Evolutionary conservation across 2,113 vertebrate species (phyloP).

Genomic region (Charadrius vociferus): DNA sequence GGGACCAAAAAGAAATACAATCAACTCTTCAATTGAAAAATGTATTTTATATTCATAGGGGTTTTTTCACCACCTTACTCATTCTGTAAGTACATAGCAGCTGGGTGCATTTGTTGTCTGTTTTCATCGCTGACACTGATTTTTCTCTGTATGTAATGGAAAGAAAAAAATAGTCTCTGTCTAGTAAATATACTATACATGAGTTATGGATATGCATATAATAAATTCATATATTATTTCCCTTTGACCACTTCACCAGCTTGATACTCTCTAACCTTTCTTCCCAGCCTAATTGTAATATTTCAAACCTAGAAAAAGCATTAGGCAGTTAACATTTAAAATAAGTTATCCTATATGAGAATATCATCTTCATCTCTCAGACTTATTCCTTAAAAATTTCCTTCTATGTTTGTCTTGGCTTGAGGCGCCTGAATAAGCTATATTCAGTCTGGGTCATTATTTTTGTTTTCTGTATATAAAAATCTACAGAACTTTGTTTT

Average conservation of each 20-base stretch:
- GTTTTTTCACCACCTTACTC: not conserved
- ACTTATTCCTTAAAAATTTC: not conserved
- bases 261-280: not conserved
- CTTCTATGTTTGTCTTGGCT: not conserved
- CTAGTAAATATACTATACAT: not conserved
- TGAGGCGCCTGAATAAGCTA: conserved; percentile 10
- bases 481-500: conserved; percentile 9
- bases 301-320: not conserved
- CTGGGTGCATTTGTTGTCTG: not conserved
- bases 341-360: not conserved
- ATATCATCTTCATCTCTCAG: not conserved
- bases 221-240: not conserved
- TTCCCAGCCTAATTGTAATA: not conserved
- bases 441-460: not conserved
- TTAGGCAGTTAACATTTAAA: not conserved
- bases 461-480: conserved; percentile 16
- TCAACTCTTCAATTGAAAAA: not conserved
- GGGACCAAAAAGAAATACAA: not conserved
- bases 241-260: not conserved
- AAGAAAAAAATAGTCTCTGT: not conserved
- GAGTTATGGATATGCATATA: not conserved
- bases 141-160: not conserved
- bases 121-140: not conserved
- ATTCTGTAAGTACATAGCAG: not conserved
- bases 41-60: not conserved